These are phyloP conservation scores for Mythimna vitellina DNA, from an alignment of 2,888 invertebrate genomes.

Conservation along the genomic window DNA sequence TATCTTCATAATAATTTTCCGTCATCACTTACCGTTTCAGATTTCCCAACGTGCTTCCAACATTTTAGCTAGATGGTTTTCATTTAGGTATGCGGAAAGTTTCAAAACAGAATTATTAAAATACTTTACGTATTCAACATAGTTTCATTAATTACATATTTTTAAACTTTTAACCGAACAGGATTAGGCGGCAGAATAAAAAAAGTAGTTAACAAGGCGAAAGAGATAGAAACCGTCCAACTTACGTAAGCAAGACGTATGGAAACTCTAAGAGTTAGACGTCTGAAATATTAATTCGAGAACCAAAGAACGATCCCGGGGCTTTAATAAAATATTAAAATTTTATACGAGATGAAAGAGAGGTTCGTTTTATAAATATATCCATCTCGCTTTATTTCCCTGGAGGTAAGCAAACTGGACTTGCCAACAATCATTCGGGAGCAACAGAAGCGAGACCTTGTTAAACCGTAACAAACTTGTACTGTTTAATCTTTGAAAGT, in stretches of 20 bases:
- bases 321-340: constrained; percentile 70
- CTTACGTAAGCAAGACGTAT: constrained; percentile 51
- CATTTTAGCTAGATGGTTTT: constrained; percentile 17
- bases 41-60: constrained; percentile 32
- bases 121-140: constrained; percentile 29
- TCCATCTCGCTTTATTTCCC: constrained; percentile 82
- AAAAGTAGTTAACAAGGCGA: constrained; percentile 48
- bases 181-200: constrained; percentile 40
- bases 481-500: constrained; percentile 80
- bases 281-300: constrained; percentile 56
- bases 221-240: constrained; percentile 44
- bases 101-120: constrained; percentile 46
- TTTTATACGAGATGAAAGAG: constrained; percentile 70
- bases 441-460: constrained; percentile 76
- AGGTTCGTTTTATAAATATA: constrained; percentile 75
- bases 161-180: constrained; percentile 37
- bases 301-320: constrained; percentile 57
- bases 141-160: constrained; percentile 35
- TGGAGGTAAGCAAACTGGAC: constrained; percentile 76
- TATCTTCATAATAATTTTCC: constrained; percentile 22
- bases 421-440: constrained; percentile 79
- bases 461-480: constrained; percentile 80
- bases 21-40: constrained; percentile 15
- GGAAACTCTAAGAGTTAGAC: constrained; percentile 55
- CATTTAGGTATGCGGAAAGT: constrained; percentile 22